Evolutionary conservation across 2,113 vertebrate species (phyloP), one percentile per base, ranked within the genome.

Genomic region (Glareola pratincola): DNA sequence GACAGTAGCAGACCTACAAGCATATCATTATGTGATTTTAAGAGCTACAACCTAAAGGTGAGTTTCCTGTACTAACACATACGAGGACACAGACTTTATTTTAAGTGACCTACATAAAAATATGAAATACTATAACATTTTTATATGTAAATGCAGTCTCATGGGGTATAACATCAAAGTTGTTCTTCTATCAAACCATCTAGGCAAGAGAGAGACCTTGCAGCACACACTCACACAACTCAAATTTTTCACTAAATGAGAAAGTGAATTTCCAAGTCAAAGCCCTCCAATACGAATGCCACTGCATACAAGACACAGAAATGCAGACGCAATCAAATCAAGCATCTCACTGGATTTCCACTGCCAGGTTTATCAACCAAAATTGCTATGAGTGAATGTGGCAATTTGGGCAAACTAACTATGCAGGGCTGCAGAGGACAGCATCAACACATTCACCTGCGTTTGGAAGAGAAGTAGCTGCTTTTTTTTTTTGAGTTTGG

Each of bases 361-460:
- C 32, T 45, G 16, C 29, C 56, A 71, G 10, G 21, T 37, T 56
- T 54, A 83, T 63, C 17, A 73, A 10, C 5, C 24, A 63, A 63
- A 43, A 36, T 29, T 10, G 10, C 54, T 37, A 36, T 18, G 9
- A 32, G 50, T 32, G 57, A 80, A 85, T 7, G 34, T 12, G 21
- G 41, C 51, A 62, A 20, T 37, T 14, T 36, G 19, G 34, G 37
- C 19, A 82, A 63, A 66, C 12, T 29, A 77, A 64, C 36, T 13
- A 32, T 5, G 10, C 43, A 81, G 41, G 10, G 59, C 47, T 47
- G 48, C 53, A 77, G 37, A 73, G 12, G n/a, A 67, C 69, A 81
- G 14, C 1, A 3, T 17, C 66, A 79, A 41, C 36, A 60, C 0
- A 1, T 43, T 37, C 24, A 30, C 9, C 1, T 66, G 27, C n/a